These are phyloP conservation scores for Eospalax fontanierii DNA, from an alignment of 2,797 vertebrate genomes.

Conservation along the genomic window DNA sequence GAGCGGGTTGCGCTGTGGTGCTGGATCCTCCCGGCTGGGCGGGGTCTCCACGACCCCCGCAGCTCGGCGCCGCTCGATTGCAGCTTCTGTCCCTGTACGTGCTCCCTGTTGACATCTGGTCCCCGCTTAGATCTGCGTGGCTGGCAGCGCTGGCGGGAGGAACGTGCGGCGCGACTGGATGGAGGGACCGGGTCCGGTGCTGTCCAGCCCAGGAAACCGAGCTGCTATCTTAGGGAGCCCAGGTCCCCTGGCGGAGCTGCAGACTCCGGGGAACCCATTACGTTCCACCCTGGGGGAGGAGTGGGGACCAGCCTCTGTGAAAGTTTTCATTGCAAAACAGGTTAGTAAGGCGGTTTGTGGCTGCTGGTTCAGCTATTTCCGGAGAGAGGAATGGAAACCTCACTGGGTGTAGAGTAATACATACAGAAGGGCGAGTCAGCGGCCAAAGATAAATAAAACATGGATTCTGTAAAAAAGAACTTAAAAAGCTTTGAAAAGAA, in stretches of 20 bases:
- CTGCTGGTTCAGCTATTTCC: neutral
- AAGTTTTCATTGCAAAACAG: conserved; percentile 58
- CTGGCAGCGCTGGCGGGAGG: neutral
- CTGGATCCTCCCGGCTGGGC: too few species aligned
- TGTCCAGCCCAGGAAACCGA: neutral
- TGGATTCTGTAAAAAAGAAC: neutral
- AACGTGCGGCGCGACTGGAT: neutral
- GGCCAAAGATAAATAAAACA: neutral
- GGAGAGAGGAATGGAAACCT: neutral
- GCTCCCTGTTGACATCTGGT: neutral
- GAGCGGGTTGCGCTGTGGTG: too few species aligned
- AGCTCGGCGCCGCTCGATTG: too few species aligned
- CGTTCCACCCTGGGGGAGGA: neutral
- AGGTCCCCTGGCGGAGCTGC: neutral
- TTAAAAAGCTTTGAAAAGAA: neutral
- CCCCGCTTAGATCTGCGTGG: neutral
- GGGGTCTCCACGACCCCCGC: neutral
- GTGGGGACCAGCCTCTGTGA: neutral
- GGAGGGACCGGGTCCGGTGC: neutral
- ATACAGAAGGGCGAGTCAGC: too few species aligned
- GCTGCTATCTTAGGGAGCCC: neutral
- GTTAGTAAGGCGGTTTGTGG: conserved; percentile 29
- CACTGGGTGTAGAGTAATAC: neutral
- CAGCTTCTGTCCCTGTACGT: neutral
- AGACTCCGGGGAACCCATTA: neutral